Evolutionary conservation across 2,888 invertebrate species (phyloP).

Genomic region (Micoletzkya japonica): DNA sequence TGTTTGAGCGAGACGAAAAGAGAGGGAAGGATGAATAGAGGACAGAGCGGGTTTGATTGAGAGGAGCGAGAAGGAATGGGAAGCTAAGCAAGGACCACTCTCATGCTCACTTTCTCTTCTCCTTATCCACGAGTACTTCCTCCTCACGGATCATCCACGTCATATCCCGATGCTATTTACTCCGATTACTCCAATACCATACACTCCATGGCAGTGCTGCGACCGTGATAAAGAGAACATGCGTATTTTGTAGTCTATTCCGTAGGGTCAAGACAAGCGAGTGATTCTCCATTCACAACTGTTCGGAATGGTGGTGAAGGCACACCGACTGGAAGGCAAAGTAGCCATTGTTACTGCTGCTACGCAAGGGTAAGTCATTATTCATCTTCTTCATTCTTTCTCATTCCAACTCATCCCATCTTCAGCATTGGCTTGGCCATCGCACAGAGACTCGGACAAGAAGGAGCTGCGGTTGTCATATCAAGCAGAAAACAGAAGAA

Average conservation of each 20-base stretch:
- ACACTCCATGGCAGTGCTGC: too few relatives aligned
- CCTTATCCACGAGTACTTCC: too few relatives aligned
- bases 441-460: conserved; percentile 80
- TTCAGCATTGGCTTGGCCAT: conserved; percentile 82
- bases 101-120: too few relatives aligned
- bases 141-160: too few relatives aligned
- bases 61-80: not conserved
- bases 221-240: too few relatives aligned
- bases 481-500: conserved; percentile 87
- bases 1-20: too few relatives aligned
- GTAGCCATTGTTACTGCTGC: conserved; percentile 61
- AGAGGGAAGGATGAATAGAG: not conserved
- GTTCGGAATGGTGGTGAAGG: conserved; percentile 10
- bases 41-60: not conserved
- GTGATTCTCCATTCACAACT: too few relatives aligned
- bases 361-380: conserved; percentile 48
- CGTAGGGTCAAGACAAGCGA: not conserved
- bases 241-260: not conserved
- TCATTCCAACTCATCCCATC: not conserved
- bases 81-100: not conserved
- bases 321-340: conserved; percentile 49
- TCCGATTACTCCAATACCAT: too few relatives aligned
- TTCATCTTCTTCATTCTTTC: not conserved
- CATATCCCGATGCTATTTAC: too few relatives aligned
- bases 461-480: conserved; percentile 88